Base-by-base conservation (phyloP, 2,888 invertebrate genomes). In the Ellobium chinense region DNA sequence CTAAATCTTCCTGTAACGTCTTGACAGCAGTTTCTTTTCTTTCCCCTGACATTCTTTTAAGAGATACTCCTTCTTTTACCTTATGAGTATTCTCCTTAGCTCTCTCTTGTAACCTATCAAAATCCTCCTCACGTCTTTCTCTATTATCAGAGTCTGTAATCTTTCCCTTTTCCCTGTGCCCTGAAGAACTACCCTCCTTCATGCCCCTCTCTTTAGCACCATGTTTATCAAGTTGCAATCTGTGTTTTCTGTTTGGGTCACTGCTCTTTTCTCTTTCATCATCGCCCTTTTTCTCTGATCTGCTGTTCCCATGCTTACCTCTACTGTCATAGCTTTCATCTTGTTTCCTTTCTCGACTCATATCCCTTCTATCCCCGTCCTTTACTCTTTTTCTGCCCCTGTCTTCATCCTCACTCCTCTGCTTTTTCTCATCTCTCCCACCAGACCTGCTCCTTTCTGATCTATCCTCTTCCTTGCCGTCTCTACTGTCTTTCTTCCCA, bases 401-500 rank as follows among this genome's bases (percentile, higher is more conserved):
- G 56, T 31, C 21, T 54, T 37, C 37, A 3, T 46, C 39, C 46
- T n/a, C n/a, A n/a, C n/a, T n/a, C n/a, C n/a, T n/a, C n/a, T n/a
- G n/a, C n/a, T n/a, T n/a, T n/a, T n/a, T n/a, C n/a, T n/a, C n/a
- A n/a, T n/a, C n/a, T n/a, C n/a, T n/a, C n/a, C n/a, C n/a, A n/a
- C n/a, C n/a, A n/a, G n/a, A n/a, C 31, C 31, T 18, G 12, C 29
- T 3, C 27, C 31, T 63, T 27, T 31, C 31, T 4, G 2, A 2
- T 63, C 63, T 18, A 29, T n/a, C 63, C 24, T 60, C 24, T 7
- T 7, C 7, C 12, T 63, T 63, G 2, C 24, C 46, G 7, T 46
- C 46, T 46, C 29, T 46, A 21, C 70, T 70, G 27, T 70, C 46
- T 70, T 14, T 70, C 70, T 73, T 31, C 39, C 66, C 62, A 74